Percentiles rank a stretch among this genome's conserved stretches.
Evolutionary conservation across 2,113 vertebrate genomes (phyloP).

Genomic region (Corythornis cristatus): DNA sequence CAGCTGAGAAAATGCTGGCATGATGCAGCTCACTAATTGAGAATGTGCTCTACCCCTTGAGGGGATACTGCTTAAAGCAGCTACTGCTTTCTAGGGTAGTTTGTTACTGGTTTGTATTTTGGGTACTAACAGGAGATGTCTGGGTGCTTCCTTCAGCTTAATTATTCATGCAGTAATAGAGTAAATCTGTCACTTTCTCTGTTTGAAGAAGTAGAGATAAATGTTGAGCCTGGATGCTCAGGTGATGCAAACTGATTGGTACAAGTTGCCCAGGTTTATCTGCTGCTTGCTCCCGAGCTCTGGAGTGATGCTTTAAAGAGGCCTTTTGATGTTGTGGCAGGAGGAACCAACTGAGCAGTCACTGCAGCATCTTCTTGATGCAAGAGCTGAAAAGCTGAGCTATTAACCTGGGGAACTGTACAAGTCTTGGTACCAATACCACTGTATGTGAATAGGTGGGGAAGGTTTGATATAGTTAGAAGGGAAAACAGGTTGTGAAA

Average conservation of each 20-base stretch:
- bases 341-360: neutral
- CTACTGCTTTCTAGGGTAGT: neutral
- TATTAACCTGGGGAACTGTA: neutral
- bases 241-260: neutral
- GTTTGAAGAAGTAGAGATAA: neutral
- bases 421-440: neutral
- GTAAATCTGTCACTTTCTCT: neutral
- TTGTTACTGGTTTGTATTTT: neutral
- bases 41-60: neutral
- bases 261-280: neutral
- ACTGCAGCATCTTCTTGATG: accelerated
- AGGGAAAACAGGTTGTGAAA: neutral
- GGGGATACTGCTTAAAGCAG: neutral
- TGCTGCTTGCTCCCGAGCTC: accelerated
- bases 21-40: neutral
- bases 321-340: neutral
- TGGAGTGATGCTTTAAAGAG: neutral
- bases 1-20: neutral
- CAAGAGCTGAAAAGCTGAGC: neutral
- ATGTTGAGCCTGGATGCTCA: neutral
- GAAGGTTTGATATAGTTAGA: neutral
- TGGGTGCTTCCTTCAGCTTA: neutral
- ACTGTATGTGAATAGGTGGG: accelerated
- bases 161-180: neutral
- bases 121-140: neutral